These are phyloP conservation scores for Globodera ellingtonae DNA, from an alignment of 1,140 invertebrate genomes.

Conservation along the genomic window DNA sequence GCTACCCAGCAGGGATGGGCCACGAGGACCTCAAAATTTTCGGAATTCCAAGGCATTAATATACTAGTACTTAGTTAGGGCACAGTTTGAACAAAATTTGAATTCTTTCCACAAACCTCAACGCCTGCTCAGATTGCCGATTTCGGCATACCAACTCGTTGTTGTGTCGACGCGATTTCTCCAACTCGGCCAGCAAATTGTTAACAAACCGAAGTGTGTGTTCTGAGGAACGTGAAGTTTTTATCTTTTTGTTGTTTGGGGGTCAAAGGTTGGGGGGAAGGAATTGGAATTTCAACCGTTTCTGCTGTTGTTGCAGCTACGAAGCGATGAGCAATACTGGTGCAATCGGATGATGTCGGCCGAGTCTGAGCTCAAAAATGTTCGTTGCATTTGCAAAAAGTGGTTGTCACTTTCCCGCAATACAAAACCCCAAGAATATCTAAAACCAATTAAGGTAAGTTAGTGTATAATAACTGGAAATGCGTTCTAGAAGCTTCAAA, in stretches of 20 bases:
- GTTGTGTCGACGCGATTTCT: not conserved
- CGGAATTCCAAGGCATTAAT: too few species aligned
- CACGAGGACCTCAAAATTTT: too few species aligned
- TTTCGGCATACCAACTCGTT: constrained; percentile 2
- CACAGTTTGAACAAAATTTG: too few species aligned
- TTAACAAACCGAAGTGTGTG: constrained; percentile 1
- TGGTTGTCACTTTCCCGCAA: too few species aligned
- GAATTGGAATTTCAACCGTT: constrained; percentile 7
- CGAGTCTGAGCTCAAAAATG: constrained; percentile 13
- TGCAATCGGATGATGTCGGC: constrained; percentile 9
- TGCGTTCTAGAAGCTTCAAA: too few species aligned
- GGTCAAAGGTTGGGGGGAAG: not conserved
- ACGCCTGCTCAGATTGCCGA: not conserved
- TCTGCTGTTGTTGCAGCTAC: not conserved
- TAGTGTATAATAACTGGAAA: too few species aligned
- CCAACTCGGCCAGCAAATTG: constrained; percentile 11
- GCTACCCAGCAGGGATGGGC: too few species aligned
- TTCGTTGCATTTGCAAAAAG: constrained; percentile 22
- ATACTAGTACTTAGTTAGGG: too few species aligned
- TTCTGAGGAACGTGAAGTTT: not conserved
- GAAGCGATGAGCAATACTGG: not conserved
- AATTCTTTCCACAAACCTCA: not conserved
- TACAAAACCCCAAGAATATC: too few species aligned
- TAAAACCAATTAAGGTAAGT: too few species aligned
- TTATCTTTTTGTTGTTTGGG: not conserved